Percentiles rank a stretch among this genome's conserved stretches.
These are phyloP conservation scores for Bambusicola thoracicus DNA, from an alignment of 2,113 vertebrate genomes.

Conservation along the genomic window DNA sequence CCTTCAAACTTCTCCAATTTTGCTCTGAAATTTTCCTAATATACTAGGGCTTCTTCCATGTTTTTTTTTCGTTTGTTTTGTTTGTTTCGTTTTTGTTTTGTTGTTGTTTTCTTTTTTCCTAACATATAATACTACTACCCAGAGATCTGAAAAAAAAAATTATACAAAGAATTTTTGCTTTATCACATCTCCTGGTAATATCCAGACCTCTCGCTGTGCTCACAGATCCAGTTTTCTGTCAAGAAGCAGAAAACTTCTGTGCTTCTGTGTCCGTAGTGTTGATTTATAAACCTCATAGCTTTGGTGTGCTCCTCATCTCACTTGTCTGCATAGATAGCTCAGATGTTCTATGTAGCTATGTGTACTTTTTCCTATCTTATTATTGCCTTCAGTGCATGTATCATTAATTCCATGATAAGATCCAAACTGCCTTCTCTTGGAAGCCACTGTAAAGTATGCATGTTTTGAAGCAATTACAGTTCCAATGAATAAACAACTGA, in stretches of 20 bases:
- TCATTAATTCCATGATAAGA: background rate
- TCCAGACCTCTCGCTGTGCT: background rate
- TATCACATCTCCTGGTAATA: background rate
- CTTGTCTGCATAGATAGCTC: background rate
- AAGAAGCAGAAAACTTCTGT: background rate
- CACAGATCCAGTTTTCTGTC: background rate
- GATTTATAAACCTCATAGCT: background rate
- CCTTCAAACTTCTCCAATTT: background rate
- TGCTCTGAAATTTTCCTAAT: background rate
- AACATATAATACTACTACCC: background rate
- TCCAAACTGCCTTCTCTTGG: background rate
- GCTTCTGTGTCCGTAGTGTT: background rate
- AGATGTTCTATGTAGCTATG: background rate
- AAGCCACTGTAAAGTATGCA: background rate
- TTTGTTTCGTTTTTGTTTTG: background rate
- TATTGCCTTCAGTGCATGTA: background rate
- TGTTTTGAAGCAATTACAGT: background rate
- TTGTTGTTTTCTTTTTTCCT: background rate
- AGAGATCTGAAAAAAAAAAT: background rate
- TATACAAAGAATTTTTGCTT: background rate
- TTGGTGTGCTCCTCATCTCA: background rate
- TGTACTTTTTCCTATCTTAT: background rate
- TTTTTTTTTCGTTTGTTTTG: background rate
- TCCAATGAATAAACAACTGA: background rate
- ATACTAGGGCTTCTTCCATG: background rate